These are phyloP conservation scores for Hemicordylus capensis DNA, from an alignment of 2,113 vertebrate genomes.

Conservation along the genomic window DNA sequence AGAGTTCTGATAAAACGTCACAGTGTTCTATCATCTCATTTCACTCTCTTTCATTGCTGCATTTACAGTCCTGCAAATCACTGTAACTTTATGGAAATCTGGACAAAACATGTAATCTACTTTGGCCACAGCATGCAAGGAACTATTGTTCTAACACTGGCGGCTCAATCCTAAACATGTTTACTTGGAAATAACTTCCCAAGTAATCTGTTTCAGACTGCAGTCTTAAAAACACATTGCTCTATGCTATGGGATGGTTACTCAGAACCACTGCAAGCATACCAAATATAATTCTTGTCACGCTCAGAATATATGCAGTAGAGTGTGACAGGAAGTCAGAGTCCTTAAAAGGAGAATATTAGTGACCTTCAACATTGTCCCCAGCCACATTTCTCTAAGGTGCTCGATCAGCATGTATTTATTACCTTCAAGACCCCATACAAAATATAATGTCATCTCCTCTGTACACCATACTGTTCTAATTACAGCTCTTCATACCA, in stretches of 20 bases:
- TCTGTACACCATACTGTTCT: background rate
- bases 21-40: background rate
- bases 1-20: background rate
- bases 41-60: background rate
- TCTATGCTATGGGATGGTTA: background rate
- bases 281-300: slow-evolving; percentile 21
- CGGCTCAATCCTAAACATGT: background rate
- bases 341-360: slow-evolving; percentile 40
- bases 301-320: slow-evolving; percentile 35
- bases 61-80: background rate
- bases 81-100: background rate
- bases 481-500: background rate
- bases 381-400: slow-evolving; percentile 1
- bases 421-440: slow-evolving; percentile 18
- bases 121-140: background rate
- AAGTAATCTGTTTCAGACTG: background rate
- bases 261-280: background rate
- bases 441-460: slow-evolving; percentile 25
- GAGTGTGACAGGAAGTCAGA: slow-evolving; percentile 33
- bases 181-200: background rate
- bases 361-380: slow-evolving; percentile 46
- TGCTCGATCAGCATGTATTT: slow-evolving; percentile 29
- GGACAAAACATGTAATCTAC: background rate
- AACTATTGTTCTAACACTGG: background rate
- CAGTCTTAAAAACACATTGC: background rate